Evolutionary conservation across 1,140 invertebrate genomes (phyloP).

Genomic region (Procambarus clarkii): DNA sequence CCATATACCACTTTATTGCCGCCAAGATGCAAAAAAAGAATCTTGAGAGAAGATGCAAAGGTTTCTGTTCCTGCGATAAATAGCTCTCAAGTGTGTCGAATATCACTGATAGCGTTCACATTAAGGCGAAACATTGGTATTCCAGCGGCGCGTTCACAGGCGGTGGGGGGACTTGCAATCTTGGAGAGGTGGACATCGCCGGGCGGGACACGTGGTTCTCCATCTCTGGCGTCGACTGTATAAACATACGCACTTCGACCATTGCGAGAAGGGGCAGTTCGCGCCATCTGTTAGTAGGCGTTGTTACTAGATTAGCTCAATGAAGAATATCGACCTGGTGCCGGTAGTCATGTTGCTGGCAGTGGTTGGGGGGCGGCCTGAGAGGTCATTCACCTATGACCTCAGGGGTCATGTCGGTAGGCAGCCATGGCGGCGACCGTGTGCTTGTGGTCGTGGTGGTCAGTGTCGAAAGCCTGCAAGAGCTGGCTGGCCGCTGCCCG

Average conservation of each 20-base stretch:
- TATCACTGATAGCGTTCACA: slow-evolving; percentile 23
- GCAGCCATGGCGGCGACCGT: slow-evolving; percentile 55
- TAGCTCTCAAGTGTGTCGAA: neutral
- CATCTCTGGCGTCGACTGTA: neutral
- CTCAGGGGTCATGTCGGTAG: slow-evolving; percentile 54
- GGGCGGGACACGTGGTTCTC: slow-evolving; percentile 24
- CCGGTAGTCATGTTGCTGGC: slow-evolving; percentile 51
- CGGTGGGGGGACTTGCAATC: neutral
- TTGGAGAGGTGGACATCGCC: neutral
- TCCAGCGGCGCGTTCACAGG: neutral
- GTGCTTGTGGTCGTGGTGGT: slow-evolving; percentile 55
- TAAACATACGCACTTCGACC: slow-evolving; percentile 31
- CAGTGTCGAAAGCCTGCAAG: slow-evolving; percentile 53
- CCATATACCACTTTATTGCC: too few species aligned
- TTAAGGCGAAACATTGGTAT: neutral
- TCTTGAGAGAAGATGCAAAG: too few species aligned
- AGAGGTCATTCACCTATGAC: slow-evolving; percentile 61
- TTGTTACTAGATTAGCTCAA: slow-evolving; percentile 61
- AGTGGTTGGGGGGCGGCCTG: slow-evolving; percentile 16
- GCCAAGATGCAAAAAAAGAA: too few species aligned
- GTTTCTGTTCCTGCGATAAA: neutral
- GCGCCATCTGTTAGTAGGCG: slow-evolving; percentile 57
- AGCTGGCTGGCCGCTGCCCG: slow-evolving; percentile 50
- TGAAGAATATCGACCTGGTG: slow-evolving; percentile 55
- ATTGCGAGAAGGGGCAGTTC: slow-evolving; percentile 44